These are phyloP conservation scores for Caenorhabditis imperialis DNA, from an alignment of 2,888 invertebrate species.

Conservation along the genomic window DNA sequence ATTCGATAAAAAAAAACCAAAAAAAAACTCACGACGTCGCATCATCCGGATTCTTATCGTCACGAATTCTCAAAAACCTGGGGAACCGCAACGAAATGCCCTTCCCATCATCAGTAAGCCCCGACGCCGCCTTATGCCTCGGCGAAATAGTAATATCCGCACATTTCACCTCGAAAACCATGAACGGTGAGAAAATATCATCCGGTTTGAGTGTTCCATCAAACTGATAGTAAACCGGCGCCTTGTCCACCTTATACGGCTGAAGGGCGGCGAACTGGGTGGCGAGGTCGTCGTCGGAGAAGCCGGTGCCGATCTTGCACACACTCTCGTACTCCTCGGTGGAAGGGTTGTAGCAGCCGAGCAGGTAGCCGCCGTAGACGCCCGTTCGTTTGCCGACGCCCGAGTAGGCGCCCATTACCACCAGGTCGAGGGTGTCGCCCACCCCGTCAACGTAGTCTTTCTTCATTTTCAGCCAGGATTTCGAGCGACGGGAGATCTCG, in stretches of 20 bases:
- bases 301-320: conserved; percentile 95
- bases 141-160: conserved; percentile 97
- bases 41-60: conserved; percentile 92
- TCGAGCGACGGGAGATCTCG: conserved; percentile 94
- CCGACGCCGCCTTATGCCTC: conserved; percentile 88
- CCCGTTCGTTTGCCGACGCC: conserved; percentile 93
- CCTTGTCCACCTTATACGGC: conserved; percentile 84
- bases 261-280: conserved; percentile 86
- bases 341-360: conserved; percentile 92
- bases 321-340: conserved; percentile 93
- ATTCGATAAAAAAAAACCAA: too few relatives aligned
- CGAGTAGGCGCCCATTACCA: conserved; percentile 90
- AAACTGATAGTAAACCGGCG: conserved; percentile 84
- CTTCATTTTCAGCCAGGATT: conserved; percentile 88
- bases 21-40: conserved; percentile 92
- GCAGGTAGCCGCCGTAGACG: conserved; percentile 92
- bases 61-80: conserved; percentile 88
- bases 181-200: conserved; percentile 88
- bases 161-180: conserved; percentile 95
- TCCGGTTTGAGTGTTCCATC: conserved; percentile 86
- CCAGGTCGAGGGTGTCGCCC: conserved; percentile 95
- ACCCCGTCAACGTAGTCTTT: conserved; percentile 93
- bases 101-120: conserved; percentile 82
- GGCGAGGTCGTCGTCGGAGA: conserved; percentile 90
- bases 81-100: conserved; percentile 93